Base-by-base conservation (phyloP, 2,888 invertebrate species). In the Cartodere bifasciata region DNA sequence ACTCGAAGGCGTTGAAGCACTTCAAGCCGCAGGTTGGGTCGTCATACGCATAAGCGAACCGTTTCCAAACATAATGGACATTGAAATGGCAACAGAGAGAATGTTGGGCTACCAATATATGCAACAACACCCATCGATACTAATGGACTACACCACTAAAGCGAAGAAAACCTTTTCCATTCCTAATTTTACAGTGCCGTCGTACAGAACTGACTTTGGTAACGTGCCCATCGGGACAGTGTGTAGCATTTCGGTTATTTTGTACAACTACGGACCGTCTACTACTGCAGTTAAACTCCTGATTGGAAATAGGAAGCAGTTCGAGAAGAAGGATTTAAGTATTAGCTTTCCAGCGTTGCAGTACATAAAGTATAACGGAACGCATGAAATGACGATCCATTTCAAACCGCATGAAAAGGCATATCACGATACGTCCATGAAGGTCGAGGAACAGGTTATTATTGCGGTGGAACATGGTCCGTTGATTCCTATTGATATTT, bases 31-130 rank as follows among this genome's bases (percentile, higher is more conserved):
- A n/a, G n/a, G n/a, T n/a, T n/a, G n/a, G n/a, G n/a, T n/a, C n/a
- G n/a, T n/a, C n/a, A n/a, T n/a, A n/a, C n/a, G n/a, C n/a, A n/a
- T n/a, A n/a, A n/a, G n/a, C n/a, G n/a, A n/a, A n/a, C n/a, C n/a
- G n/a, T n/a, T n/a, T n/a, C 20, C 20, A 17, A 17, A 15, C 13
- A 40, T 44, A n/a, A 62, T 67, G 52, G 75, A 75, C 39, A 70
- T 75, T 31, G 69, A 72, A 32, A 57, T 75, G 50, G 68, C 72
- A 2, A 63, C 71, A 38, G 75, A 76, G 52, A 62, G 71, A 42
- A 50, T 60, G 39, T 46, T 70, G 28, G 60, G 67, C 2, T 60
- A 57, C 30, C 53, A 64, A 21, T 60, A 67, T 40, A 55, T 74
- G 9, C 52, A 54, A 36, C 41, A 50, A 1, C 58, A 62, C 30